Conservation (phyloP, 2,797 vertebrate genomes). For the Pseudochaenichthys georgianus region DNA sequence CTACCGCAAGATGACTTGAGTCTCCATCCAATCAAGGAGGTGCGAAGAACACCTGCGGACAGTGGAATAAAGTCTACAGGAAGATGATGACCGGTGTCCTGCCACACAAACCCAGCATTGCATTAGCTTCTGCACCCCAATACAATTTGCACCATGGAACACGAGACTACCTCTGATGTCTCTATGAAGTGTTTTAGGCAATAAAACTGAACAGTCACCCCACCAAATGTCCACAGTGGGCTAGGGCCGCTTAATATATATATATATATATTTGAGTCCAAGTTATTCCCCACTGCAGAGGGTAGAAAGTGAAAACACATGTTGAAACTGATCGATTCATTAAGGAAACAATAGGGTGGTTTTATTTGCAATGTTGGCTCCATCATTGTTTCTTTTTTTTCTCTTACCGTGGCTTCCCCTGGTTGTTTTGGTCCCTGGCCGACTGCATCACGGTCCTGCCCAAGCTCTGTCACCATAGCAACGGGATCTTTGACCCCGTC, state of each 20-base stretch:
- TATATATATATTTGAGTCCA: conserved; percentile 45
- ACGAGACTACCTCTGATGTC: conserved; percentile 61
- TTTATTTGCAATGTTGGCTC: conserved; percentile 36
- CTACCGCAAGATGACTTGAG: conserved; percentile 75
- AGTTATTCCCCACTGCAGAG: conserved; percentile 38
- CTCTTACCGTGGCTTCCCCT: conserved; percentile 13
- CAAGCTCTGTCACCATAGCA: conserved; percentile 60
- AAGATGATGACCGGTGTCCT: conserved; percentile 70
- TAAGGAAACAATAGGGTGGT: conserved; percentile 35
- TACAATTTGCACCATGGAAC: conserved; percentile 68
- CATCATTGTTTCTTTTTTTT: conserved; percentile 16
- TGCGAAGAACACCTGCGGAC: conserved; percentile 82
- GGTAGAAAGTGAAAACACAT: conserved; percentile 62
- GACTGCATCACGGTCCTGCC: conserved; percentile 44
- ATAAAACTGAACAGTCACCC: conserved; percentile 56
- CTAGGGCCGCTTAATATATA: conserved; percentile 2
- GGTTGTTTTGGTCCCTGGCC: conserved; percentile 19
- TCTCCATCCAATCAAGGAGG: conserved; percentile 82
- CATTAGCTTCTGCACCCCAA: conserved; percentile 69
- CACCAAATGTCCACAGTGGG: conserved; percentile 45
- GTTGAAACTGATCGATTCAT: conserved; percentile 55
- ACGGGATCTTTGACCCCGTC: conserved; percentile 64
- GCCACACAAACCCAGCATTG: conserved; percentile 62
- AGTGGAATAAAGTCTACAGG: conserved; percentile 74
- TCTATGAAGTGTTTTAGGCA: conserved; percentile 66